phyloP scores from a whole-genome alignment of 2,113 vertebrate species.

The Scortum barcoo region DNA sequence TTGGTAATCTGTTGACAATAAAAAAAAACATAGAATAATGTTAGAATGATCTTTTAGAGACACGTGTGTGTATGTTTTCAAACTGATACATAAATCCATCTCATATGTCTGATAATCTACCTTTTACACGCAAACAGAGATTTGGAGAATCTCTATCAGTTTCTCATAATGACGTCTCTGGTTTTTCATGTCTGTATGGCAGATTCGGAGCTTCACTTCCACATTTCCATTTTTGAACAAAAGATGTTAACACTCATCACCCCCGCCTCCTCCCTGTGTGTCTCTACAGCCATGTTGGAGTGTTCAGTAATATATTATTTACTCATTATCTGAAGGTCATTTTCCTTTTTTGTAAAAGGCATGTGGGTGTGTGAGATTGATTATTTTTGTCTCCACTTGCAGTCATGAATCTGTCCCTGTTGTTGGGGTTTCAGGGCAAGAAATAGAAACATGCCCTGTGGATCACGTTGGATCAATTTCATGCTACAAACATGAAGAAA shows the following conservation, averaged over 20 bases:
- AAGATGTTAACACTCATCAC: background rate
- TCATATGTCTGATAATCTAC: background rate
- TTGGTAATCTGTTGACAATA: background rate
- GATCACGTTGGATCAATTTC: background rate
- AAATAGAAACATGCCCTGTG: background rate
- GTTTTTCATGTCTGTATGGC: background rate
- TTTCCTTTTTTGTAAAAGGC: constrained; percentile 65
- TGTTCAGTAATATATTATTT: background rate
- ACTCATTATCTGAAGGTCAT: constrained; percentile 41
- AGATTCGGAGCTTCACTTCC: constrained; percentile 10
- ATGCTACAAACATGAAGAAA: background rate
- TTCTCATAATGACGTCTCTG: background rate
- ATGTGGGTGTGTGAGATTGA: constrained; percentile 5
- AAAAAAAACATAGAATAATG: background rate
- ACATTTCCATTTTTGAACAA: constrained; percentile 54
- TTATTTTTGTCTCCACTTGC: constrained; percentile 2
- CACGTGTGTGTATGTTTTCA: too few relatives aligned
- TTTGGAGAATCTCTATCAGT: background rate
- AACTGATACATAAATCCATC: too few relatives aligned
- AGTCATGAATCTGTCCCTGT: background rate
- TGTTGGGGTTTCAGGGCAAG: background rate
- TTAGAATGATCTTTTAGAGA: background rate
- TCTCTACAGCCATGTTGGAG: background rate
- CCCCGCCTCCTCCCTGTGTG: background rate
- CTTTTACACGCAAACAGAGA: background rate